Conservation (phyloP, 2,888 invertebrate species). For the Dysmachus trigonus region DNA sequence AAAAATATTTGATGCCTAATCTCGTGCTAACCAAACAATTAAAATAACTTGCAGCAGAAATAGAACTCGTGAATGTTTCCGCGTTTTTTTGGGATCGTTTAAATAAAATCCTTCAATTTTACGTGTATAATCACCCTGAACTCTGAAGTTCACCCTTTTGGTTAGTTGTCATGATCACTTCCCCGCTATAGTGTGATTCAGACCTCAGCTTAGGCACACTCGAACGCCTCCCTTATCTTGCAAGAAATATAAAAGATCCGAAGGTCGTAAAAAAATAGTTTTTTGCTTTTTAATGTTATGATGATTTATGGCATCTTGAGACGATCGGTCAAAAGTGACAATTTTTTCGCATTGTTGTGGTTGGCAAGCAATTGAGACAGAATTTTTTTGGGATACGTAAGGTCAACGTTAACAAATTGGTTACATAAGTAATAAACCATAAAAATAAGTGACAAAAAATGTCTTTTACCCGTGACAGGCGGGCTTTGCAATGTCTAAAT, state of each 20-base stretch:
- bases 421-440: not conserved
- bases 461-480: not conserved
- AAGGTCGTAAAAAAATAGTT: not conserved
- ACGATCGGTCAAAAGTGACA: not conserved
- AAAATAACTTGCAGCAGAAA: not conserved
- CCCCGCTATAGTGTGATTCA: not conserved
- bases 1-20: not conserved
- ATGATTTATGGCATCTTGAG: not conserved
- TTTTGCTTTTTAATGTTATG: not conserved
- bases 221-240: not conserved
- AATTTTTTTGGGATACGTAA: not conserved
- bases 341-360: not conserved
- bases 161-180: not conserved
- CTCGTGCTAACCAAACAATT: not conserved
- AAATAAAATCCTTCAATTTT: not conserved
- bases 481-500: not conserved
- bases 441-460: not conserved
- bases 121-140: not conserved
- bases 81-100: not conserved
- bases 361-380: not conserved
- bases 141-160: not conserved
- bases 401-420: not conserved
- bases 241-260: not conserved
- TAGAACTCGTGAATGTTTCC: not conserved
- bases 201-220: not conserved